These are phyloP conservation scores for Epizoanthus ramosus DNA, from an alignment of 92 coral and sea anemone species.

Conservation along the genomic window DNA sequence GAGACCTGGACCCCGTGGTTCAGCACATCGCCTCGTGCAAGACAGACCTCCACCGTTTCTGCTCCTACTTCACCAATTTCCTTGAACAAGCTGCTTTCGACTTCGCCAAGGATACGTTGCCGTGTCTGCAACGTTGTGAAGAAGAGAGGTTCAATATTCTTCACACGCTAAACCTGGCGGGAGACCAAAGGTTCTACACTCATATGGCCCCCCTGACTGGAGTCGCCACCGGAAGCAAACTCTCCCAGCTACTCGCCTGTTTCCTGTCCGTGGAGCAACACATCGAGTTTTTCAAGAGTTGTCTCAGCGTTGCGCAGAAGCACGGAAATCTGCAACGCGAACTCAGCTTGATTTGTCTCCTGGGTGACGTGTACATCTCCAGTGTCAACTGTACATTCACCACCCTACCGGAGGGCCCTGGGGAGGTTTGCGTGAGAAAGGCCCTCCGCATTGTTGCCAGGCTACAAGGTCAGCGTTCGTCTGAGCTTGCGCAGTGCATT, in stretches of 20 bases:
- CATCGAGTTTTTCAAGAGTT: constrained; percentile 31
- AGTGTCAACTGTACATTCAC: constrained; percentile 49
- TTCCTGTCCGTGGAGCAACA: constrained; percentile 42
- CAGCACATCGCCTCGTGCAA: constrained; percentile 27
- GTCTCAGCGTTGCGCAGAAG: constrained; percentile 33
- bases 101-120: constrained; percentile 13
- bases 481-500: constrained; percentile 43
- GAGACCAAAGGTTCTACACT: constrained; percentile 20
- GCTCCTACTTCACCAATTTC: constrained; percentile 29
- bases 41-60: constrained; percentile 43
- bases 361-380: constrained; percentile 45
- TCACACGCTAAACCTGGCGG: constrained; percentile 28
- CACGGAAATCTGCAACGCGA: constrained; percentile 46
- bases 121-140: constrained; percentile 36
- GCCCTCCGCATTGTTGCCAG: constrained; percentile 17
- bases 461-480: constrained; percentile 5
- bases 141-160: constrained; percentile 41
- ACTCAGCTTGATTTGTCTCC: constrained; percentile 22
- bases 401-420: constrained; percentile 44
- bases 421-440: constrained; percentile 32
- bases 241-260: constrained; percentile 23
- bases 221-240: constrained; percentile 16
- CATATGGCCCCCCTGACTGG: constrained; percentile 31
- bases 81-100: constrained; percentile 19
- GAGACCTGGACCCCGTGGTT: constrained; percentile 31